These are phyloP conservation scores for Melanostoma scalare DNA, from an alignment of 2,888 invertebrate genomes.

Conservation along the genomic window DNA sequence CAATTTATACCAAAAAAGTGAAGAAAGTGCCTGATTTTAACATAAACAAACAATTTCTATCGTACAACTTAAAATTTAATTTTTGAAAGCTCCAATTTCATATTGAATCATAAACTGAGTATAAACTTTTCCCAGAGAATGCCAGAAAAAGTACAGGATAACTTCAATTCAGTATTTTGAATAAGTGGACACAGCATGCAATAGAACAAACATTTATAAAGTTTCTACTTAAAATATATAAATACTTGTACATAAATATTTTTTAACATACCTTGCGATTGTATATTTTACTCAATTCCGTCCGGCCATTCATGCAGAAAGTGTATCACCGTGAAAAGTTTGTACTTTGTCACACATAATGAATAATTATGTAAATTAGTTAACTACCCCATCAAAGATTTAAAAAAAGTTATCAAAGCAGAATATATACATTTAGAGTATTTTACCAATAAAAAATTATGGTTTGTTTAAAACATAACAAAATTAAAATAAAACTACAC, in stretches of 20 bases:
- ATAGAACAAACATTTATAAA: conserved; percentile 57
- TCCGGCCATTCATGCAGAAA: conserved; percentile 64
- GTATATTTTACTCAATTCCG: conserved; percentile 71
- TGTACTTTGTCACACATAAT: conserved; percentile 49
- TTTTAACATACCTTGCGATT: conserved; percentile 62
- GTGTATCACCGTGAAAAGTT: conserved; percentile 49
- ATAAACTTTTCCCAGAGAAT: conserved; percentile 55
- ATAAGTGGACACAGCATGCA: conserved; percentile 58
- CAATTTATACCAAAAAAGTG: conserved; percentile 36
- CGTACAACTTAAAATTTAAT: conserved; percentile 32
- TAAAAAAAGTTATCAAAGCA: conserved; percentile 36
- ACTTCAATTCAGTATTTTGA: conserved; percentile 55
- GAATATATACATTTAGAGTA: conserved; percentile 43
- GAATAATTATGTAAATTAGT: conserved; percentile 9
- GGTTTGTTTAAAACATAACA: conserved; percentile 41
- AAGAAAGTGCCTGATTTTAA: conserved; percentile 71
- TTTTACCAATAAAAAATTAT: conserved; percentile 5
- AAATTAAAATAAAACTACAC: conserved; percentile 33
- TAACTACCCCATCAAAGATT: neutral
- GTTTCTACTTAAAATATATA: conserved; percentile 50
- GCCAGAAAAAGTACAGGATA: conserved; percentile 40
- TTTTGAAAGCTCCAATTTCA: conserved; percentile 30
- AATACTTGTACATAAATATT: conserved; percentile 59
- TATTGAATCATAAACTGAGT: conserved; percentile 46
- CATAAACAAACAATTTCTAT: conserved; percentile 56